phyloP scores from a whole-genome alignment of 1,140 invertebrate species.

The Mylabris phalerata region DNA sequence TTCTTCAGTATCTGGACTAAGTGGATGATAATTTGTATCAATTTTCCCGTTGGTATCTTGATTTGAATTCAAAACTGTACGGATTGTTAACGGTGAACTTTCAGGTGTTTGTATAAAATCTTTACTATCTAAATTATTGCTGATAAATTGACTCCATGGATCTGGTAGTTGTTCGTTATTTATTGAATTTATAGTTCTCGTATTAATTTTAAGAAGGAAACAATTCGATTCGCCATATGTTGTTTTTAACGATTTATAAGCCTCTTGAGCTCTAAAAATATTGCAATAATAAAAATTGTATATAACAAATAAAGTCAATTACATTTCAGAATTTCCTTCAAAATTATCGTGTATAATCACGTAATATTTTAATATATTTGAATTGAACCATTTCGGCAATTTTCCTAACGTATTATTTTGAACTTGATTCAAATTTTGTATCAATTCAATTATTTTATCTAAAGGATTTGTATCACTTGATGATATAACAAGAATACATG shows the following conservation, averaged over 20 bases:
- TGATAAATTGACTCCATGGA: constrained; percentile 71
- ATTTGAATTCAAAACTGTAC: constrained; percentile 42
- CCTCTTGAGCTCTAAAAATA: constrained; percentile 64
- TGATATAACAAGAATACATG: constrained; percentile 81
- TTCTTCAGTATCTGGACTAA: constrained; percentile 52
- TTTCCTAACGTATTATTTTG: constrained; percentile 67
- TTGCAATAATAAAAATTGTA: too few species aligned
- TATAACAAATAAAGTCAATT: constrained; percentile 12
- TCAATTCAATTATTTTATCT: constrained; percentile 67
- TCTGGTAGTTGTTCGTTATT: constrained; percentile 60
- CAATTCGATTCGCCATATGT: constrained; percentile 79
- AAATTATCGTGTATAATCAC: constrained; percentile 77
- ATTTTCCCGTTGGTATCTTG: constrained; percentile 41
- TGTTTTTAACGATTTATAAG: constrained; percentile 77
- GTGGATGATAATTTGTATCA: constrained; percentile 51
- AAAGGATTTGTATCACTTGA: constrained; percentile 74
- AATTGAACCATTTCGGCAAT: constrained; percentile 86
- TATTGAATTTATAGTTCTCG: constrained; percentile 53
- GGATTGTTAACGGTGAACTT: constrained; percentile 24
- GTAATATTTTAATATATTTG: constrained; percentile 80
- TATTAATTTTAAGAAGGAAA: constrained; percentile 85
- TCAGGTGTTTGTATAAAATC: constrained; percentile 22
- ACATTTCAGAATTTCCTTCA: constrained; percentile 23
- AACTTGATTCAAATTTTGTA: constrained; percentile 71
- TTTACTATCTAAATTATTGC: constrained; percentile 26